These are phyloP conservation scores for Sebastes paucispinis DNA, from an alignment of 2,797 vertebrate genomes.

Conservation along the genomic window DNA sequence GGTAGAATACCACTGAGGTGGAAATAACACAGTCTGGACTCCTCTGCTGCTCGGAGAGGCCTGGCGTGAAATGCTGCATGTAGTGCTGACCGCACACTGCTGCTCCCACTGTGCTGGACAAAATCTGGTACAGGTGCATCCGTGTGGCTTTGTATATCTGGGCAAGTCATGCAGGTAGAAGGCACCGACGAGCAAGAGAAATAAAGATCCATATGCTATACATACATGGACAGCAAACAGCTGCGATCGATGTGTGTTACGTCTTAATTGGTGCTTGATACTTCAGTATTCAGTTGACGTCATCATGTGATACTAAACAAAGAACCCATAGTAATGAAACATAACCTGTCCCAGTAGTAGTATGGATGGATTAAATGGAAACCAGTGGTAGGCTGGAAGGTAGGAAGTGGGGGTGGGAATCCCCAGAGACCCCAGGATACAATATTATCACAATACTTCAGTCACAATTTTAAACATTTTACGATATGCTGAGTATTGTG, in stretches of 20 bases:
- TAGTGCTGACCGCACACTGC: conserved; percentile 49
- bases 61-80: conserved; percentile 59
- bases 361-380: neutral
- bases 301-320: neutral
- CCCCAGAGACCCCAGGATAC: too few species aligned
- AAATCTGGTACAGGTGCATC: conserved; percentile 24
- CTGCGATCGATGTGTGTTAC: neutral
- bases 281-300: neutral
- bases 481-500: fast-evolving
- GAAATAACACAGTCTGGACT: conserved; percentile 69
- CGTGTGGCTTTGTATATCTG: conserved; percentile 15
- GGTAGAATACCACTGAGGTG: conserved; percentile 64
- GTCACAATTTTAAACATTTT: too few species aligned
- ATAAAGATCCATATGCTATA: neutral
- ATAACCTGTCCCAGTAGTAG: neutral
- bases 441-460: too few species aligned
- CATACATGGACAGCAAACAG: neutral
- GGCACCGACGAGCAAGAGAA: neutral
- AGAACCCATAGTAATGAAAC: neutral
- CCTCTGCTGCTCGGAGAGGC: conserved; percentile 37
- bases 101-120: conserved; percentile 32
- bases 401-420: too few species aligned
- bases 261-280: neutral
- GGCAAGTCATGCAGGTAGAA: neutral
- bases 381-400: too few species aligned